These are phyloP conservation scores for Oncorhynchus masou DNA, from an alignment of 2,113 vertebrate genomes.

Conservation along the genomic window DNA sequence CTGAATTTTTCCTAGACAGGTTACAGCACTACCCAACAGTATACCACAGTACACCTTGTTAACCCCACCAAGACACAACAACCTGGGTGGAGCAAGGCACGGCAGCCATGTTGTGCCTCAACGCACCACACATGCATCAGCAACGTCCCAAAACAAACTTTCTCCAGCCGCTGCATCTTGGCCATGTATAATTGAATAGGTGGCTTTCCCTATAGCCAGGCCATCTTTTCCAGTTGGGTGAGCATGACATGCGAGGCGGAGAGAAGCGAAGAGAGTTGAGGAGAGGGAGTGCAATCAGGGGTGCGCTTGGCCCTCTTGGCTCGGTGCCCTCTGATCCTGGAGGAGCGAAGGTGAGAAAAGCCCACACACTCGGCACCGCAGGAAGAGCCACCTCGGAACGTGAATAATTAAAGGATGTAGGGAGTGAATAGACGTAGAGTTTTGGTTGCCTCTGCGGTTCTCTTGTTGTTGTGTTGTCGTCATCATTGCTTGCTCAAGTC, in stretches of 20 bases:
- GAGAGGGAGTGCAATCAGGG: conserved; percentile 7
- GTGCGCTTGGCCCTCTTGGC: conserved; percentile 51
- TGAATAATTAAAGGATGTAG: conserved; percentile 67
- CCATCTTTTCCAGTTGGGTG: conserved; percentile 63
- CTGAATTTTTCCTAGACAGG: too few relatives aligned
- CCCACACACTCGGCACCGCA: neutral
- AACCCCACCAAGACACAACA: neutral
- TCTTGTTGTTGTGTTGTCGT: too few relatives aligned
- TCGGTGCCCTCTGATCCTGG: conserved; percentile 52
- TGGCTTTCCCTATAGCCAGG: conserved; percentile 19
- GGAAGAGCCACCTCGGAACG: conserved; percentile 43
- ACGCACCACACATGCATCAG: neutral
- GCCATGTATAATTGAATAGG: conserved; percentile 63
- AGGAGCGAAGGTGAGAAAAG: conserved; percentile 65
- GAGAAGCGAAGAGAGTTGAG: neutral
- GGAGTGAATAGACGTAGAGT: conserved; percentile 60
- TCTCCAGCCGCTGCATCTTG: conserved; percentile 4
- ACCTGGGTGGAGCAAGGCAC: neutral
- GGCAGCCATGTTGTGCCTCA: neutral
- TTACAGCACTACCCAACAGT: too few relatives aligned
- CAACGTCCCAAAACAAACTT: neutral
- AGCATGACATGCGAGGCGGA: conserved; percentile 33
- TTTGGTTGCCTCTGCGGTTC: neutral
- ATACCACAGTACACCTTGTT: too few relatives aligned
- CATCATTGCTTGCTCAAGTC: too few relatives aligned